A percentile compares a stretch with the other conserved stretches of the same genome.
phyloP scores from a whole-genome alignment of 2,797 vertebrate species.

The Paratrypauchen microcephalus region DNA sequence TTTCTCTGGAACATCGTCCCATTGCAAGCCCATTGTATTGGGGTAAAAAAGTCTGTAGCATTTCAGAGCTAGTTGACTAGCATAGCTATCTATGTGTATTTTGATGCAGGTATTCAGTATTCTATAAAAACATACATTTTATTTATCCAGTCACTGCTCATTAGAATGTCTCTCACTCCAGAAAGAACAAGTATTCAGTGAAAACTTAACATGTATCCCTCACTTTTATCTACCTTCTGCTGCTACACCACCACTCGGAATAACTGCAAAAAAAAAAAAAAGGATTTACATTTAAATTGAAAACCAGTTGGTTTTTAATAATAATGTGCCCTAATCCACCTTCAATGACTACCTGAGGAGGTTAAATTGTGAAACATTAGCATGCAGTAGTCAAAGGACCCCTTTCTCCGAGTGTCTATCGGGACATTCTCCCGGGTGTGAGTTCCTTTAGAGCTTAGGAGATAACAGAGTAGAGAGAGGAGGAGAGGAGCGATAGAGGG shows the following conservation, averaged over 20 bases:
- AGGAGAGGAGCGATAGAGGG: no score
- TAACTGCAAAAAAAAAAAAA: conserved; percentile 57
- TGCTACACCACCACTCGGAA: conserved; percentile 61
- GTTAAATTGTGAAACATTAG: conserved; percentile 73
- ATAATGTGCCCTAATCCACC: conserved; percentile 75
- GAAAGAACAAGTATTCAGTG: conserved; percentile 21
- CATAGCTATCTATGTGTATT: no score
- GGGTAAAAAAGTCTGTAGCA: no score
- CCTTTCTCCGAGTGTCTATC: conserved; percentile 49
- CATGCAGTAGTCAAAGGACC: conserved; percentile 52
- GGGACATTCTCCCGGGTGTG: conserved; percentile 49
- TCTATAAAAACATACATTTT: no score
- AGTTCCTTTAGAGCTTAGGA: conserved; percentile 52
- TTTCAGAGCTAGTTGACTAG: no score
- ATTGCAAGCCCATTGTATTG: no score
- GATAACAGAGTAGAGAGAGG: conserved; percentile 17
- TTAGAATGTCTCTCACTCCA: conserved; percentile 13
- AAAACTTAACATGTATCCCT: conserved; percentile 30
- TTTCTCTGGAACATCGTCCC: no score
- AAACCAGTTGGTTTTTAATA: conserved; percentile 75
- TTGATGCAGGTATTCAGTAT: no score
- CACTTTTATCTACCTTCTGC: conserved; percentile 60
- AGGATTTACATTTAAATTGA: conserved; percentile 81
- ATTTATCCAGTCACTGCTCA: background rate
- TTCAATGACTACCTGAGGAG: conserved; percentile 71